Evolutionary conservation across 2,797 vertebrate species (phyloP).

Genomic region (Alosa sapidissima): DNA sequence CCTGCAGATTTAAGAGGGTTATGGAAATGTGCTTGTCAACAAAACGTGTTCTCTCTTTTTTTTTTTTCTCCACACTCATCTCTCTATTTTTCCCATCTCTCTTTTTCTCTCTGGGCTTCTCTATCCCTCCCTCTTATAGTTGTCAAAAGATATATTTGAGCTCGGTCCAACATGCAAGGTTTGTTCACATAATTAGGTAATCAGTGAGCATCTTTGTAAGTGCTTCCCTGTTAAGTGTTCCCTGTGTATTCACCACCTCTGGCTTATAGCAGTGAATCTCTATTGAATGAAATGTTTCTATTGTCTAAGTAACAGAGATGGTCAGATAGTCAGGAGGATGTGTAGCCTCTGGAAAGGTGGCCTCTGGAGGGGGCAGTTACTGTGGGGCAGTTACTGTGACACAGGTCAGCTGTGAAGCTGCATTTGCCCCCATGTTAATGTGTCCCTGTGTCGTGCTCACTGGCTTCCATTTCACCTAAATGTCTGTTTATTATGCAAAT

Average conservation of each 20-base stretch:
- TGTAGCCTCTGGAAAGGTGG: too few relatives aligned
- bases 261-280: too few relatives aligned
- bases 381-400: too few relatives aligned
- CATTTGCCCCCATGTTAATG: too few relatives aligned
- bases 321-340: too few relatives aligned
- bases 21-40: conserved; percentile 70
- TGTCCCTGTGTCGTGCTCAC: too few relatives aligned
- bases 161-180: background rate
- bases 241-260: background rate
- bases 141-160: background rate
- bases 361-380: too few relatives aligned
- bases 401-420: too few relatives aligned
- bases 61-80: background rate
- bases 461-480: too few relatives aligned
- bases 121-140: background rate
- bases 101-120: background rate
- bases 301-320: too few relatives aligned
- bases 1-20: conserved; percentile 68
- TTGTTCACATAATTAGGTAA: background rate
- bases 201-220: background rate
- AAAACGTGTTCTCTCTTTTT: conserved; percentile 43
- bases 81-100: conserved; percentile 39
- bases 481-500: too few relatives aligned
- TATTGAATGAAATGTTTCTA: too few relatives aligned
- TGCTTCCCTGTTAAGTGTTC: background rate